Evolutionary conservation across 2,113 vertebrate species (phyloP), one percentile per base, ranked within the genome.

Genomic region (Copsychus sechellarum): DNA sequence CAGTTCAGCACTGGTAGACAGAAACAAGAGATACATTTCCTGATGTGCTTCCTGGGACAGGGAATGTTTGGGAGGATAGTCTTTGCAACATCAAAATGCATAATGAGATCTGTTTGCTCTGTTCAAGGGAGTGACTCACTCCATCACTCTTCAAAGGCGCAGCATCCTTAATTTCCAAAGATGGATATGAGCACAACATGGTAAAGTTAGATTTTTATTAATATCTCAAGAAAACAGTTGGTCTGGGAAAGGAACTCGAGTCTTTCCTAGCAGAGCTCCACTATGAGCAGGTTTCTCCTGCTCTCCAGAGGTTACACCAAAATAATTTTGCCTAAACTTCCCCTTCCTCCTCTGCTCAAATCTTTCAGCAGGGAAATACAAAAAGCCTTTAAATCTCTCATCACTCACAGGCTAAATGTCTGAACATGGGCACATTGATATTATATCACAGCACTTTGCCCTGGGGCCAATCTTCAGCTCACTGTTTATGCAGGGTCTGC

Each of bases 401-500:
- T 56, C 57, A 67, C 13, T 91, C 69, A 71, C 54, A 3, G 0
- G 36, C n/a, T 92, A 51, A 79, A 45, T 42, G 36, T 79, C 92
- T 81, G 48, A 94, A 78, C 58, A 80, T 3, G 43, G 87, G 77
- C 76, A 42, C 36, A 24, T 8, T 54, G 74, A 51, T 82, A 74
- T 64, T 56, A 14, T 56, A 81, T 70, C 62, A 88, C 66, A 82
- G 40, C 58, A 92, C 54, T 76, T 57, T 86, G 56, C 87, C 84
- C 73, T 54, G 33, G 5, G 67, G 79, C 90, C 34, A 38, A 58
- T 79, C 60, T 67, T 40, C 50, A 73, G 21, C 51, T 94, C 50
- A 50, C 48, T 86, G 76, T 88, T 96, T 93, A 93, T 65, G 58
- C 83, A 94, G 50, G 10, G 19, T 72, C 88, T 92, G 31, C 58